These are phyloP conservation scores for Bambusicola thoracicus DNA, from an alignment of 2,113 vertebrate genomes.

Conservation along the genomic window DNA sequence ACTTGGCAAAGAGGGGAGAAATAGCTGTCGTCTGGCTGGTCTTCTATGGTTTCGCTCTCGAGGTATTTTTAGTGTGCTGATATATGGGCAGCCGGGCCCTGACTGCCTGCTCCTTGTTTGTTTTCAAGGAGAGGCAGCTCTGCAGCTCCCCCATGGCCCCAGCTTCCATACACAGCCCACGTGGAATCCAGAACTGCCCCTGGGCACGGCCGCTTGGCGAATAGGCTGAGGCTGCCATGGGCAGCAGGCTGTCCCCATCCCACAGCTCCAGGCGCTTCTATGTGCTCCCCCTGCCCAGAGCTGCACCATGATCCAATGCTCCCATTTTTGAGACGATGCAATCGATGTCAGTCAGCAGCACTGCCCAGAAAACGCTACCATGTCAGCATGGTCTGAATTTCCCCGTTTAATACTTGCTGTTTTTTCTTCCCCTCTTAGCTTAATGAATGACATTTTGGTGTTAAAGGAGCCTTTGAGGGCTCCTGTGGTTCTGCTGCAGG, in stretches of 20 bases:
- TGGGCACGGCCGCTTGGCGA: too few species aligned
- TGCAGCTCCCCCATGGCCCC: neutral
- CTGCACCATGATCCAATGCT: neutral
- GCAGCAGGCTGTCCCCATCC: neutral
- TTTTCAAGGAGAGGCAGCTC: neutral
- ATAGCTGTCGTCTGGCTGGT: neutral
- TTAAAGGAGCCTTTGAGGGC: neutral
- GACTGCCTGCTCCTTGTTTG: neutral
- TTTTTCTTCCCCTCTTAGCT: neutral
- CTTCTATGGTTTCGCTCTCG: neutral
- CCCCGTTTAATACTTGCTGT: too few species aligned
- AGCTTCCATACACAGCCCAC: neutral
- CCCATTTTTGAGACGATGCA: rapidly evolving
- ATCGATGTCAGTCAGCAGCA: neutral
- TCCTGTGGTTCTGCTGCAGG: neutral
- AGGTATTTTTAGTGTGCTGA: neutral
- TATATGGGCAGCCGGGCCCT: neutral
- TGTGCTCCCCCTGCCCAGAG: neutral
- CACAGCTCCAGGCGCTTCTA: rapidly evolving
- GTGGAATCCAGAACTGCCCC: too few species aligned
- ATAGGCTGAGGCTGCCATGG: neutral
- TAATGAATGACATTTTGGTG: too few species aligned
- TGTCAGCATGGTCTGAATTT: neutral
- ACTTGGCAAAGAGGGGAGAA: neutral
- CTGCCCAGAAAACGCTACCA: neutral